Percentiles rank a stretch among this genome's conserved stretches.
These are phyloP conservation scores for Cactoblastis cactorum DNA, from an alignment of 2,888 invertebrate genomes.

Conservation along the genomic window DNA sequence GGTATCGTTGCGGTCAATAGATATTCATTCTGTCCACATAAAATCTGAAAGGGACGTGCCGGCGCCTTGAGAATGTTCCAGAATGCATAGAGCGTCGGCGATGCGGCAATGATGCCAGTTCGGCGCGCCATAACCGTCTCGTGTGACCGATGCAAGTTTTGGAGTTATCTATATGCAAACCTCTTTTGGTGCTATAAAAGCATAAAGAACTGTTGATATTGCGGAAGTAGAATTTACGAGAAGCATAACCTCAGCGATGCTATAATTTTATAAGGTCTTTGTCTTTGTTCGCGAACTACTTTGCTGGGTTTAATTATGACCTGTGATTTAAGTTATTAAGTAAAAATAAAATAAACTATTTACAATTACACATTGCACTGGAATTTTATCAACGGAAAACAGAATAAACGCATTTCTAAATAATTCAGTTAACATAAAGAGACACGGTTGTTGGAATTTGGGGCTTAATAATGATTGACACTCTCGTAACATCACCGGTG, in stretches of 20 bases:
- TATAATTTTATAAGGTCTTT: conserved; percentile 61
- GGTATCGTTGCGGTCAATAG: conserved; percentile 49
- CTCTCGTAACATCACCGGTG: conserved; percentile 48
- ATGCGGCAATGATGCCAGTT: conserved; percentile 40
- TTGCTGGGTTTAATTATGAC: background rate
- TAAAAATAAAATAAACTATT: no score
- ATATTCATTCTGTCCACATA: conserved; percentile 40
- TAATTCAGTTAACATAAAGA: background rate
- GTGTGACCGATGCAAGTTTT: conserved; percentile 33
- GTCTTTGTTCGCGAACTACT: conserved; percentile 36
- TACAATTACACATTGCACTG: no score
- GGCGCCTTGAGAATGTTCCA: conserved; percentile 43
- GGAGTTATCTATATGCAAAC: conserved; percentile 52
- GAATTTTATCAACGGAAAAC: no score
- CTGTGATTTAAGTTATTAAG: background rate
- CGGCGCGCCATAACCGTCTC: conserved; percentile 40
- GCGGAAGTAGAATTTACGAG: conserved; percentile 66
- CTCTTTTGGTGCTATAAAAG: conserved; percentile 25
- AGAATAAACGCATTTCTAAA: background rate
- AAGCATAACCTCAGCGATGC: conserved; percentile 40
- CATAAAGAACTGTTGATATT: conserved; percentile 47
- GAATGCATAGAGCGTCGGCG: conserved; percentile 36
- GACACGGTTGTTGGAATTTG: no score
- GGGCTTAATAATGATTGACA: background rate
- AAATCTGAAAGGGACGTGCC: conserved; percentile 43